Base-by-base conservation (phyloP, 2,888 invertebrate genomes). In the Pyralis farinalis region DNA sequence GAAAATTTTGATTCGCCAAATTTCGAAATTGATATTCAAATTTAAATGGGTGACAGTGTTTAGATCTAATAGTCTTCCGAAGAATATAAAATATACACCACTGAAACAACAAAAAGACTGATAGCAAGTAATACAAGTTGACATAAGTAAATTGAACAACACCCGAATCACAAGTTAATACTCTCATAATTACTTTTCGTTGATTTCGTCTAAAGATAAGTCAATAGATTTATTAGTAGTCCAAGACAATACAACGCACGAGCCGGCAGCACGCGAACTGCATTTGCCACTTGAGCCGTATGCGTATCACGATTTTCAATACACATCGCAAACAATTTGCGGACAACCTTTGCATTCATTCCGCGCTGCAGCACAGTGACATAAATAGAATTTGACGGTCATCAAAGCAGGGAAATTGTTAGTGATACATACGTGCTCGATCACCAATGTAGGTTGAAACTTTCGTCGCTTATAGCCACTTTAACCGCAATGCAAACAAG, bases 401-500 rank as follows among this genome's bases (percentile, higher is more conserved):
- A 68, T 69, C 69, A 70, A 63, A 71, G 63, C 70, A 78, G 78
- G 79, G 82, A 82, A 84, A 84, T 76, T 78, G 73, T 68, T 64
- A 66, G 53, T 72, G 65, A 74, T 74, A 77, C 71, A 74, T 75
- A 76, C 78, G 75, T 74, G 74, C 73, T 65, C 67, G 60, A 64
- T 63, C 58, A n/a, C 53, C 58, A 50, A 82, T 79, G 80, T 85
- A 75, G 83, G 84, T 71, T 77, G 71, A 62, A 69, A 83, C 84
- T 86, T 85, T 86, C 85, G 74, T 82, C 66, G 71, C 63, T 67
- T 66, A 61, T 61, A 69, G 69, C 63, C 63, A 68, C 71, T 71
- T 63, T 64, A 73, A 84, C 82, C 79, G 77, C 82, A 84, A 68
- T 67, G 57, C 73, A 82, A 85, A 81, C 75, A 83, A 80, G 73